Evolutionary conservation across 2,888 invertebrate genomes (phyloP), one percentile per base, ranked within the genome.

Genomic region (Callimorpha dominula): DNA sequence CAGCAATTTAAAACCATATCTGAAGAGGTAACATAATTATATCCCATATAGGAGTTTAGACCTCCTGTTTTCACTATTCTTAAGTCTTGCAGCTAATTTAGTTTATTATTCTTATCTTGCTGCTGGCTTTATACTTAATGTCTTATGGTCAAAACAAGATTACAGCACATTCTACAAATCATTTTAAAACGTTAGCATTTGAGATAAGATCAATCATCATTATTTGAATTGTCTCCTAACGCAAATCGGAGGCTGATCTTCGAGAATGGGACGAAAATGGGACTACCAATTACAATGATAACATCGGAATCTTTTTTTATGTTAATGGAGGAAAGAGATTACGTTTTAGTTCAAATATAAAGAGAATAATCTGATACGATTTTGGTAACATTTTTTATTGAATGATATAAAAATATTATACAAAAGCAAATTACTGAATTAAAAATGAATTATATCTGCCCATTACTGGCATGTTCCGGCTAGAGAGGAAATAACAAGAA

Each of bases 271-370:
- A 85, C 80, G 84, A 85, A 90, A 90, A 89, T 86, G 85, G 89
- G 87, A 81, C 82, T 82, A 86, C 90, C 92, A 92, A 93, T 92
- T 92, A 88, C 86, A 79, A 79, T 82, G 90, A 92, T 92, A 92
- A 87, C 87, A 90, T 91, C 90, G 79, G 80, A 81, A 68, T 81
- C 84, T 84, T 87, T 46, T n/a, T 84, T 86, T 85, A 87, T 82
- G 83, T 81, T 84, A 86, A 86, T 86, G 85, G 86, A 84, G 72
- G 74, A 75, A 78, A 84, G 83, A 83, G 83, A 86, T 86, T 78
- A 77, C 74, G 75, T 79, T 79, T 81, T 78, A 67, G 57, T 71
- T 67, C 71, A 79, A 80, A 85, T 78, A 81, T 81, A 79, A 73
- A 68, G 63, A 74, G 72, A 42, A 70, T 70, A 71, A 70, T 77